These are phyloP conservation scores for Himalopsyche phryganea DNA, from an alignment of 1,140 invertebrate genomes.

Conservation along the genomic window DNA sequence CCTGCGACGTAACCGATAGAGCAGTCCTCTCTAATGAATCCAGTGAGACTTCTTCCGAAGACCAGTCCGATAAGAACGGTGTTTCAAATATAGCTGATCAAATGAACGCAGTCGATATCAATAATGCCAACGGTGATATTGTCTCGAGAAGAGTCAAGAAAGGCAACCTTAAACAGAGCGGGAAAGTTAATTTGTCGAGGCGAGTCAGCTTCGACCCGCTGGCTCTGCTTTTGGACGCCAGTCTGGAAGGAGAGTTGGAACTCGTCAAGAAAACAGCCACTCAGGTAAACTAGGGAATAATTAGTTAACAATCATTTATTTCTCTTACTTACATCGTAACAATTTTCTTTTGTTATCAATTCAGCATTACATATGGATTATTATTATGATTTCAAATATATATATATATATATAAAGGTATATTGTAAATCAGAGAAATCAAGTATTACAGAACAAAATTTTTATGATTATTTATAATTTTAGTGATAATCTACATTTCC, in stretches of 20 bases:
- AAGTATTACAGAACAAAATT: no score
- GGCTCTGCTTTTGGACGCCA: conserved; percentile 92
- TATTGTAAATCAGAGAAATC: no score
- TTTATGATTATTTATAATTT: no score
- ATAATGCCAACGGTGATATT: conserved; percentile 51
- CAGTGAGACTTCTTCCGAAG: conserved; percentile 36
- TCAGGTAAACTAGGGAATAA: conserved; percentile 60
- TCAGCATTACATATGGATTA: no score
- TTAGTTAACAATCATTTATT: no score
- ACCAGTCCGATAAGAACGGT: conserved; percentile 53
- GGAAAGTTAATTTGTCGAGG: conserved; percentile 68
- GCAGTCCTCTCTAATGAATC: conserved; percentile 22
- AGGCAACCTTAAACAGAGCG: conserved; percentile 70
- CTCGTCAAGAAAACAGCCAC: conserved; percentile 92
- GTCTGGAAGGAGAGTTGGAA: conserved; percentile 96
- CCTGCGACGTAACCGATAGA: conserved; percentile 53
- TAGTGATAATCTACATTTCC: no score
- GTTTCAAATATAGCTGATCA: conserved; percentile 49
- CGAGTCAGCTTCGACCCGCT: conserved; percentile 97
- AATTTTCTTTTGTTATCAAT: no score
- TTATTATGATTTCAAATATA: no score
- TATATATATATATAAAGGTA: no score
- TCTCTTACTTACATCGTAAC: no score
- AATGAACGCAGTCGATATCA: conserved; percentile 50
- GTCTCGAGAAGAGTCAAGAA: conserved; percentile 64